A percentile compares a stretch with the other conserved stretches of the same genome.
Conservation (phyloP, 2,113 vertebrate genomes). For the Onychostoma macrolepis region DNA sequence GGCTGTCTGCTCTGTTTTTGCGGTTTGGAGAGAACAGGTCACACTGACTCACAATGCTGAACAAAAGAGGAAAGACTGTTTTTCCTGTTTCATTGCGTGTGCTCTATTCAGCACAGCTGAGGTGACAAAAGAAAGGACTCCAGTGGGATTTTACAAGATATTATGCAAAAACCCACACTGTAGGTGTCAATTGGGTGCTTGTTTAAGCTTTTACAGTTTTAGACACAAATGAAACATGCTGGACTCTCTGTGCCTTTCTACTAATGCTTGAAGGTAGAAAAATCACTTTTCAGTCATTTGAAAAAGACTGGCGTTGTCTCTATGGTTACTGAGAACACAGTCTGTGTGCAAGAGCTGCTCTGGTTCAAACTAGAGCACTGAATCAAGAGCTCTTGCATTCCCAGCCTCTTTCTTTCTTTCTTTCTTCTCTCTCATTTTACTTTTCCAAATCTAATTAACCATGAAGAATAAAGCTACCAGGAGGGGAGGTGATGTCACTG, state of each 20-base stretch:
- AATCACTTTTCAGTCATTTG: conserved; percentile 5
- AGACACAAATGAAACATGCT: background rate
- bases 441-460: background rate
- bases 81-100: conserved; percentile 13
- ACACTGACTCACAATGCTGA: conserved; percentile 10
- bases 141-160: conserved; percentile 21
- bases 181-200: background rate
- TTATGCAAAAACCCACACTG: background rate
- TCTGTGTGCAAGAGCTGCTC: conserved; percentile 59
- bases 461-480: background rate
- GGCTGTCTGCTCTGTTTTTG: conserved; percentile 1
- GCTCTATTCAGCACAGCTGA: conserved; percentile 26
- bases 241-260: background rate
- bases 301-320: conserved; percentile 57
- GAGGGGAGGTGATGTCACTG: conserved; percentile 25
- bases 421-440: background rate
- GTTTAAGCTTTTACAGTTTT: background rate
- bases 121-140: conserved; percentile 23
- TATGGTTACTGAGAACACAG: conserved; percentile 63
- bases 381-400: conserved; percentile 47
- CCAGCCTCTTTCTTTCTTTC: conserved; percentile 38
- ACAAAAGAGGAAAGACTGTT: conserved; percentile 26
- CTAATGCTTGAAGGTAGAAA: background rate
- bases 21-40: background rate
- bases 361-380: conserved; percentile 34